phyloP scores from a whole-genome alignment of 2,888 invertebrate genomes.

The Girardia tigrina region DNA sequence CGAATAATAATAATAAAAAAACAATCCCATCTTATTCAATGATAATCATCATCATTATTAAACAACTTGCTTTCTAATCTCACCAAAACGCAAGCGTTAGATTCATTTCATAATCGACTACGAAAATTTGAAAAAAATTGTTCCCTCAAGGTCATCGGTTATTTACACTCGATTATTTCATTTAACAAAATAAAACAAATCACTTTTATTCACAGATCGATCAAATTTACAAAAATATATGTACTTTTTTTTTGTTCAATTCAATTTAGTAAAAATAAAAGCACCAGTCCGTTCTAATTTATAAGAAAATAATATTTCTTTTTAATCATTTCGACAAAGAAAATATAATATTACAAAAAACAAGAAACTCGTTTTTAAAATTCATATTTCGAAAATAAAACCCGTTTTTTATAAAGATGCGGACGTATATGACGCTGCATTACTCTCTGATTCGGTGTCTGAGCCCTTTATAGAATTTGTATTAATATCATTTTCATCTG shows the following conservation, averaged over 20 bases:
- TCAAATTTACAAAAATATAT: conserved; percentile 5
- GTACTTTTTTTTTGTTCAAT: too few relatives aligned
- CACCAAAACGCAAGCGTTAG: too few relatives aligned
- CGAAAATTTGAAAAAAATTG: background rate
- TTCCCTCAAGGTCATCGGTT: too few relatives aligned
- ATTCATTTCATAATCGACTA: background rate
- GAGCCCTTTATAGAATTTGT: background rate
- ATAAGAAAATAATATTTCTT: background rate
- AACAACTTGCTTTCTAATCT: too few relatives aligned
- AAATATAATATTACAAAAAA: background rate
- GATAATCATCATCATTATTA: too few relatives aligned
- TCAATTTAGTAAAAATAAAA: background rate
- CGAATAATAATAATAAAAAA: too few relatives aligned
- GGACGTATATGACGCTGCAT: background rate
- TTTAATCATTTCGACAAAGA: background rate
- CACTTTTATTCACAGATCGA: conserved; percentile 1
- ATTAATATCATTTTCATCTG: too few relatives aligned
- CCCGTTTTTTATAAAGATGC: background rate
- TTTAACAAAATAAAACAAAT: background rate
- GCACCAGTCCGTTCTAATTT: conserved; percentile 19
- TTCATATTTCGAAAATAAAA: background rate
- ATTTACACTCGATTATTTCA: too few relatives aligned
- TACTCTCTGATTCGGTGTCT: background rate
- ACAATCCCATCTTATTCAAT: too few relatives aligned
- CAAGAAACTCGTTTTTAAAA: background rate